A percentile compares a stretch with the other conserved stretches of the same genome.
Evolutionary conservation across 1,140 invertebrate species (phyloP).

Genomic region (Eufriesea mexicana): DNA sequence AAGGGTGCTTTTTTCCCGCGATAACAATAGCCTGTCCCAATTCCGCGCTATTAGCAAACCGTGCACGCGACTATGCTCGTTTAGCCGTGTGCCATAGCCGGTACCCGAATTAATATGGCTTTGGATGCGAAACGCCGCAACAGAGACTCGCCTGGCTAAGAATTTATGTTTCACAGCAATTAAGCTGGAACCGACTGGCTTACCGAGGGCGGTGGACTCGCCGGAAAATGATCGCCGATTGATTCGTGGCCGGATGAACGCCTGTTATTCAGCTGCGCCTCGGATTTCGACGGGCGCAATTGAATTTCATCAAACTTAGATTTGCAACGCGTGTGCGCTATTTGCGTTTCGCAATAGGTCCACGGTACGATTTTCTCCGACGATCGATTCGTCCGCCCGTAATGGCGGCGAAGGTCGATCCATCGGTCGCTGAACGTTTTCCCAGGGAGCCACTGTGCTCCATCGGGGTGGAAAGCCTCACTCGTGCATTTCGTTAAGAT

Average conservation of each 20-base stretch:
- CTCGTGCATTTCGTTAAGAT: neutral
- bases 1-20: slow-evolving; percentile 24
- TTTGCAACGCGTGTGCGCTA: neutral
- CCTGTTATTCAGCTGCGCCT: slow-evolving; percentile 7
- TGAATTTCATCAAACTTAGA: slow-evolving; percentile 35
- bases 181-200: slow-evolving; percentile 68
- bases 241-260: slow-evolving; percentile 26
- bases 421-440: too few species aligned
- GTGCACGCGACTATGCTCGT: neutral
- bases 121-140: slow-evolving; percentile 62
- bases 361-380: neutral
- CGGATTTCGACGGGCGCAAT: neutral
- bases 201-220: neutral
- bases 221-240: slow-evolving; percentile 21
- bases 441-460: neutral
- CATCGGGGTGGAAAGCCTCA: neutral
- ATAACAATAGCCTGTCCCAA: slow-evolving; percentile 25
- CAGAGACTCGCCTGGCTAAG: slow-evolving; percentile 56
- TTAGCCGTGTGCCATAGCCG: neutral
- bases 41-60: slow-evolving; percentile 28
- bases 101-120: slow-evolving; percentile 73
- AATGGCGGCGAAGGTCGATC: slow-evolving; percentile 8
- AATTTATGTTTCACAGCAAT: slow-evolving; percentile 77
- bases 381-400: neutral
- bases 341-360: slow-evolving; percentile 15